phyloP scores from a whole-genome alignment of 2,113 vertebrate species.

The Laticauda laticaudata region DNA sequence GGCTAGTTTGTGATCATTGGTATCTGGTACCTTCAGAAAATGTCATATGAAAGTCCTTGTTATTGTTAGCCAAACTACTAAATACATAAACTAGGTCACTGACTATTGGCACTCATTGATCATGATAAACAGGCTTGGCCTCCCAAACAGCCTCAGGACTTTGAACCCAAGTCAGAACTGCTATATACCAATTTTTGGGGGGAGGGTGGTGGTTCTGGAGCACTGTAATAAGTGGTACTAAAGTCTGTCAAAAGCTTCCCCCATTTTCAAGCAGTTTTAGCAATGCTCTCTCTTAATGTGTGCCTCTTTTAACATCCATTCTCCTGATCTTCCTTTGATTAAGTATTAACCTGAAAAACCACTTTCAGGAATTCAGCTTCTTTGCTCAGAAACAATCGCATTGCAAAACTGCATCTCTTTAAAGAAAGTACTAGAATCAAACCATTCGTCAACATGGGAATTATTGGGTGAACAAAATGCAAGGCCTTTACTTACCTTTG shows the following conservation, averaged over 20 bases:
- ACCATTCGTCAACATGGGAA: background rate
- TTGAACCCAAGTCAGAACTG: background rate
- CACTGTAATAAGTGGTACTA: background rate
- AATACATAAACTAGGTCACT: background rate
- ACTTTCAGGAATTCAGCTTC: background rate
- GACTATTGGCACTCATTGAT: background rate
- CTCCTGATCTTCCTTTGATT: background rate
- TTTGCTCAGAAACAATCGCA: background rate
- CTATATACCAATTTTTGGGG: background rate
- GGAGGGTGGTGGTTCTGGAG: background rate
- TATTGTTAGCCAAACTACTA: background rate
- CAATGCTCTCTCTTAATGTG: background rate
- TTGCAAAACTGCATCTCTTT: background rate
- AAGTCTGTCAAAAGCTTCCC: background rate
- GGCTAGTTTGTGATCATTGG: background rate
- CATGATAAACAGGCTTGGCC: background rate
- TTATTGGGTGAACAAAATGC: background rate
- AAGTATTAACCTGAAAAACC: background rate
- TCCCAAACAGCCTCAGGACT: background rate
- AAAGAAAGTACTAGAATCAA: background rate
- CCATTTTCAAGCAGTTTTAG: background rate
- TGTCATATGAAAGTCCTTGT: background rate
- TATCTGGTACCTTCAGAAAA: background rate
- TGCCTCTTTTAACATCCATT: background rate
- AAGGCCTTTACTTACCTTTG: background rate